A percentile compares a stretch with the other conserved stretches of the same genome.
These are phyloP conservation scores for Neocrepidodera transversa DNA, from an alignment of 2,888 invertebrate species.

Conservation along the genomic window DNA sequence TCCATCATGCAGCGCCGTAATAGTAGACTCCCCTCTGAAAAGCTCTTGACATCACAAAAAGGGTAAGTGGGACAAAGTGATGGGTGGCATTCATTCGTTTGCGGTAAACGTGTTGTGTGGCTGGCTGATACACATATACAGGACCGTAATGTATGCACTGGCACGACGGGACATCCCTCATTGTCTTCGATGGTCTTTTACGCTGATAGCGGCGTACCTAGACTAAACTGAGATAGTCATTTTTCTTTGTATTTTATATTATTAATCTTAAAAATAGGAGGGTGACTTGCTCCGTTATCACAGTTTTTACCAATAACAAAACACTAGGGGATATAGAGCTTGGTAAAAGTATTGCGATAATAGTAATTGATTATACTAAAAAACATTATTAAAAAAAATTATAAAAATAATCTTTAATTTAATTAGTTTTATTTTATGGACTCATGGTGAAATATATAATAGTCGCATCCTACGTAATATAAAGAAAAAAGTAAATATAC, in stretches of 20 bases:
- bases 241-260: background rate
- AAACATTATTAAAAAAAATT: too few relatives aligned
- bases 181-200: constrained; percentile 32
- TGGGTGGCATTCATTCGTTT: constrained; percentile 36
- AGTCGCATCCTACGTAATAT: too few relatives aligned
- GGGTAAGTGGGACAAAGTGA: constrained; percentile 25
- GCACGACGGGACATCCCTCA: constrained; percentile 42
- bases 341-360: too few relatives aligned
- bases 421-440: too few relatives aligned
- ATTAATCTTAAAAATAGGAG: background rate
- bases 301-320: too few relatives aligned
- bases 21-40: constrained; percentile 9
- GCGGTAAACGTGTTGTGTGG: constrained; percentile 24
- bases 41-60: constrained; percentile 20
- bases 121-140: constrained; percentile 28
- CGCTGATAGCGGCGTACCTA: background rate
- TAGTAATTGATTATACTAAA: too few relatives aligned
- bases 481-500: too few relatives aligned
- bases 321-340: too few relatives aligned
- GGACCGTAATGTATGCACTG: constrained; percentile 36
- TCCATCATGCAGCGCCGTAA: background rate
- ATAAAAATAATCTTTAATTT: too few relatives aligned
- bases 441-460: too few relatives aligned
- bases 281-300: too few relatives aligned
- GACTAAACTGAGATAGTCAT: background rate